A percentile compares a stretch with the other conserved stretches of the same genome.
These are phyloP conservation scores for Eupelmus urozonus DNA, from an alignment of 2,888 invertebrate species.

Conservation along the genomic window DNA sequence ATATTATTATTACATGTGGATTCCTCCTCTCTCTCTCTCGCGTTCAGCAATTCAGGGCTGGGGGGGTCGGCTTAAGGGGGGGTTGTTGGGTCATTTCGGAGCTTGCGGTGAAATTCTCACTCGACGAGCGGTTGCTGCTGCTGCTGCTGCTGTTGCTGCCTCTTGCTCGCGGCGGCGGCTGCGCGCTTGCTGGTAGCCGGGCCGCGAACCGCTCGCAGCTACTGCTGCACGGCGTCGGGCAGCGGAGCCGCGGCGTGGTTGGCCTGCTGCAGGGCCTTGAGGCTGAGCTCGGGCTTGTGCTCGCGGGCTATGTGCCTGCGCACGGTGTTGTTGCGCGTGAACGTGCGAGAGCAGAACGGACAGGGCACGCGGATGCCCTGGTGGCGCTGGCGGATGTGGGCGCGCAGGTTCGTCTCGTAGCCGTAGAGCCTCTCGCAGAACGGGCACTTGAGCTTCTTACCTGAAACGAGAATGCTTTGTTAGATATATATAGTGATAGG, in stretches of 20 bases:
- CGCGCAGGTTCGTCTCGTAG: conserved; percentile 94
- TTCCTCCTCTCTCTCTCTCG: no score
- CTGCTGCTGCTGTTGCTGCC: neutral
- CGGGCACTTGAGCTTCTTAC: conserved; percentile 94
- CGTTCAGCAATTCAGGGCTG: no score
- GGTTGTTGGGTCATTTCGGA: no score
- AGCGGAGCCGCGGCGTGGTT: conserved; percentile 67
- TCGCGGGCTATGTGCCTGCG: conserved; percentile 93
- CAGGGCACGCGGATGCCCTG: conserved; percentile 95
- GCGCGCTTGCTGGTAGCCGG: neutral
- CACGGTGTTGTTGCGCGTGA: conserved; percentile 95
- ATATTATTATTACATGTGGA: no score
- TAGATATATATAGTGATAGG: no score
- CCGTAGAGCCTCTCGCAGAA: conserved; percentile 95
- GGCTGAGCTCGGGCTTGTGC: conserved; percentile 87
- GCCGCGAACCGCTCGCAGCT: conserved; percentile 46
- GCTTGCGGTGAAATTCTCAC: neutral
- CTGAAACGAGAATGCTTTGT: no score
- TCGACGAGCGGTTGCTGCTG: neutral
- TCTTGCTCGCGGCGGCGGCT: conserved; percentile 19
- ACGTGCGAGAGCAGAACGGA: conserved; percentile 93
- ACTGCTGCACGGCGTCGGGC: conserved; percentile 64
- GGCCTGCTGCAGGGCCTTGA: conserved; percentile 82
- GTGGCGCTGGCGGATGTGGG: conserved; percentile 93
- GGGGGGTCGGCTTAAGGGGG: conserved; percentile 40